Base-by-base conservation (phyloP, 2,797 vertebrate species). In the Chaunax sp. region DNA sequence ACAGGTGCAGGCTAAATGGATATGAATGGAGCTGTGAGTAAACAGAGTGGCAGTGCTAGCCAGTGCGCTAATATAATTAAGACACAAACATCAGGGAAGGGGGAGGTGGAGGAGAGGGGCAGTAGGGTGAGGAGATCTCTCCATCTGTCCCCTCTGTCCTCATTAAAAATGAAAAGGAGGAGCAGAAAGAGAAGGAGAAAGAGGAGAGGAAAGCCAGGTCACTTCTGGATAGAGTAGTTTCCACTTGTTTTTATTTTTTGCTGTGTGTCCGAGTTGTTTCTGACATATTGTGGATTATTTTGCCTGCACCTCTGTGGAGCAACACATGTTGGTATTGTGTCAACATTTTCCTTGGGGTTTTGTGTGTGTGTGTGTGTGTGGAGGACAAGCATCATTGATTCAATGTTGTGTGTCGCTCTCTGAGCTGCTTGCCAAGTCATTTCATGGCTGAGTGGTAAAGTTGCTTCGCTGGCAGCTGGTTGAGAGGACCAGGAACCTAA, bases 1-100 rank as follows among this genome's bases (percentile, higher is more conserved):
- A 97, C 97, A 98, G 97, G 97, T 98, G 97, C 95, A 93, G 93
- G 92, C 94, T 97, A 98, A 98, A 98, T 97, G 96, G 96, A 97
- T 96, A 98, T 97, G 97, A 98, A 98, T 98, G 96, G 95, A 95
- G 96, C 95, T 95, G 95, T 97, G 96, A 95, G 95, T 96, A 96
- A 95, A 97, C 95, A 96, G 96, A 96, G 96, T 94, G 94, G 94
- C 92, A 84, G 93, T 92, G 95, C 95, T 94, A 78, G 96, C 96
- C 95, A 96, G 95, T 93, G 92, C 78, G 90, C 95, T 98, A 97
- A 98, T 97, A 95, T 96, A 97, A 97, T 96, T 97, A 98, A 95
- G 94, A 95, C 93, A 93, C 92, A 95, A 97, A 97, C 95, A 97
- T 96, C 95, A 96, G 95, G 96, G 94, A 93, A 92, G 93, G 80